Evolutionary conservation across 1,140 invertebrate genomes (phyloP), one percentile per base, ranked within the genome.

Genomic region (Ctenoplectra terminalis): DNA sequence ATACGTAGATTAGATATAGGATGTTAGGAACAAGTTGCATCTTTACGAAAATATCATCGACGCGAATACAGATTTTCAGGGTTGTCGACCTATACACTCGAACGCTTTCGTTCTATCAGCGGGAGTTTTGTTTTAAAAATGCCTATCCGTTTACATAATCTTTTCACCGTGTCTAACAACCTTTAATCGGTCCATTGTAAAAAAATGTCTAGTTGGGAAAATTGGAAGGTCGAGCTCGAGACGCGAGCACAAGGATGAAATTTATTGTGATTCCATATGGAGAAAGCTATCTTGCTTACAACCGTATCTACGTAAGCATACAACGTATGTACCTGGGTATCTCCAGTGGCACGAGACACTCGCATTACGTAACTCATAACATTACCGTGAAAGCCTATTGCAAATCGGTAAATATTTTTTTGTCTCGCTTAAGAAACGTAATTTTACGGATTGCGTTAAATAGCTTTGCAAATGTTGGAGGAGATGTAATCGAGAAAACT

Each of bases 191-290:
- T 40, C 9, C 40, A 9, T 40, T 15, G 46, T 48, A 8, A 48
- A 48, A n/a, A n/a, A n/a, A n/a, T n/a, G 46, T 48, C 1, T 48
- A 1, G 46, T 8, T 40, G 40, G 9, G 40, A 4, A 40, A 9
- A 64, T 40, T 20, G 15, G 11, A 31, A 43, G 52, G 43, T 76
- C 76, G 54, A 31, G 66, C 17, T 15, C 54, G 48, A 52, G 56
- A 60, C 50, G 58, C 52, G 60, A 29, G 52, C 63, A 37, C n/a
- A 7, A 9, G 2, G 17, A 72, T 29, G 75, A 84, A 82, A 89
- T 89, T 80, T 72, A 80, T 77, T 82, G 84, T 52, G 87, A 87
- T 89, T 85, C 72, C 87, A 84, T 89, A 89, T 82, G 87, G 88
- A 89, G 88, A 89, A 89, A 89, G 88, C 83, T 74, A 76, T 74